Evolutionary conservation across 2,113 vertebrate genomes (phyloP), one percentile per base, ranked within the genome.

Genomic region (Spermophilus dauricus): DNA sequence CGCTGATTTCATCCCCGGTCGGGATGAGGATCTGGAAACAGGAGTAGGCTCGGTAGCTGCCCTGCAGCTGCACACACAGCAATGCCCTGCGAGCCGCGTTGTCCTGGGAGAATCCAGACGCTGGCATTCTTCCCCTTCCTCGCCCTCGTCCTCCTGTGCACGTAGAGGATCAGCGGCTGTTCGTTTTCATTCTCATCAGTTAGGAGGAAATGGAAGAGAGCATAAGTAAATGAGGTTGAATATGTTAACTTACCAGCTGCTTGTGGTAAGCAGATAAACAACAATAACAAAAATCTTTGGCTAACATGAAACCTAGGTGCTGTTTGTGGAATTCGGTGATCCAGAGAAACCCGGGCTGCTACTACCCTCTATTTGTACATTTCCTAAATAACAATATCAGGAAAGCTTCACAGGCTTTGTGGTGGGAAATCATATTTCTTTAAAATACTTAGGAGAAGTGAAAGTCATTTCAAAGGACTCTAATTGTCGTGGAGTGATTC

Each of bases 401-500:
- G n/a, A 72, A 76, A 53, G 65, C 63, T 67, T 95, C 91, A 14
- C 30, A 70, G 63, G 10, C 76, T n/a, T 42, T 84, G 2, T 37
- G 61, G 92, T 97, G 88, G 78, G 75, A 92, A 80, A 84, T 95
- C 94, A 30, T 76, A 98, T 96, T 95, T 92, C 95, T 96, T 96
- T 88, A 45, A 97, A 96, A 95, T 86, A 34, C n/a, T 95, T 97
- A 91, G 75, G 56, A 92, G 80, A 90, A 89, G 86, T 73, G 63
- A 97, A 98, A 96, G 93, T 96, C 96, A 97, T 91, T 53, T 83
- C 80, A 67, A 90, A 56, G 76, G 96, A 95, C 91, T 95, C 96
- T 95, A 13, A 91, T 97, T 98, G 28, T 78, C 89, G 86, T 73
- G 91, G 86, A 96, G 82, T 75, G 97, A 96, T 91, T 97, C 90